A percentile compares a stretch with the other conserved stretches of the same genome.
Conservation (phyloP, 2,888 invertebrate species). For the Ophonus ardosiacus region DNA sequence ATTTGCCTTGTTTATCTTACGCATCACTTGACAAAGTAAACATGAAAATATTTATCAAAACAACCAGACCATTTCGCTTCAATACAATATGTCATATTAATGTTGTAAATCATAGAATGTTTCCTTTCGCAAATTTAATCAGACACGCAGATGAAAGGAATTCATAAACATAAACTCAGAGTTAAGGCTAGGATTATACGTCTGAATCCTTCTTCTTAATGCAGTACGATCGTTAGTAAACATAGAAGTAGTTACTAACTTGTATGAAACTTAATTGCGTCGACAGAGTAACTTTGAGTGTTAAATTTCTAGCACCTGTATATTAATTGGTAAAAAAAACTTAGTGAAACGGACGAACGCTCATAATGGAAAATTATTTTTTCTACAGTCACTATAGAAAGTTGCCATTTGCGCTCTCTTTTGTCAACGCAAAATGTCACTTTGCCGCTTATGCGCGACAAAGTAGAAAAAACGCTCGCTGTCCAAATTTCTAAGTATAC, state of each 20-base stretch:
- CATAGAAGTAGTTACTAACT: neutral
- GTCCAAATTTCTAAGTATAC: no score
- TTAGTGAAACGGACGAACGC: no score
- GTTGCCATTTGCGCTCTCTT: no score
- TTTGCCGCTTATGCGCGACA: no score
- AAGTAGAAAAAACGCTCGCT: no score
- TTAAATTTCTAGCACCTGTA: neutral
- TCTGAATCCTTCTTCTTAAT: neutral
- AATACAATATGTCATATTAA: conserved; percentile 1
- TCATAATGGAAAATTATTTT: conserved; percentile 8
- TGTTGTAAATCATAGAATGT: conserved; percentile 3
- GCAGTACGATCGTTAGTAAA: neutral
- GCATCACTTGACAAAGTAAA: neutral
- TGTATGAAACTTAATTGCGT: conserved; percentile 8
- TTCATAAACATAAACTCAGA: conserved; percentile 22
- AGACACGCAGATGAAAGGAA: conserved; percentile 24
- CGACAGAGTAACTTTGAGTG: neutral
- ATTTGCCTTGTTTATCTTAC: neutral
- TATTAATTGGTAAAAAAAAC: no score
- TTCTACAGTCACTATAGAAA: no score
- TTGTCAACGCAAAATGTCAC: no score
- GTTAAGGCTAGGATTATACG: no score
- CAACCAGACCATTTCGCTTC: neutral
- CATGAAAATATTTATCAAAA: neutral
- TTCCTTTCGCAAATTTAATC: conserved; percentile 19